Conservation (phyloP, 2,888 invertebrate species). For the Chloroclystis v-ata region DNA sequence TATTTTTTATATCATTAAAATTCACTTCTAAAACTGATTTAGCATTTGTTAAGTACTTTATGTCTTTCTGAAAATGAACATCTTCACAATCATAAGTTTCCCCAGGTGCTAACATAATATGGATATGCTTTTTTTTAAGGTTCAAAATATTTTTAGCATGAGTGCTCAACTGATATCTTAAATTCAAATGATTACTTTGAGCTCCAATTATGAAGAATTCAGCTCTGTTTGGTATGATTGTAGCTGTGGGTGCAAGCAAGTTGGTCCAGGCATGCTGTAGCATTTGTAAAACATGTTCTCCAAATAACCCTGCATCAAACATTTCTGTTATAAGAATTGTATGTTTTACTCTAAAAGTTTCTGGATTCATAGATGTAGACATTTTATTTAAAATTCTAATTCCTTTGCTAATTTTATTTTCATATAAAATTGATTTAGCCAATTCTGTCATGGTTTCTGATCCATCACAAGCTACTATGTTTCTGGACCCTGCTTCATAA, state of each 20-base stretch:
- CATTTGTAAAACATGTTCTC: slow-evolving; percentile 83
- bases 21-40: slow-evolving; percentile 76
- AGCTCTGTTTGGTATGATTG: slow-evolving; percentile 80
- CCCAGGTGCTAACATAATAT: slow-evolving; percentile 41
- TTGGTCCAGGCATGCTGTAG: slow-evolving; percentile 83
- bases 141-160: slow-evolving; percentile 47
- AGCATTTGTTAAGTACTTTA: slow-evolving; percentile 79
- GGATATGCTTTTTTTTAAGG: slow-evolving; percentile 31
- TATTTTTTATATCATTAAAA: slow-evolving; percentile 78
- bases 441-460: slow-evolving; percentile 81
- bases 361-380: slow-evolving; percentile 76
- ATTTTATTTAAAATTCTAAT: slow-evolving; percentile 77
- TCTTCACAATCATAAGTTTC: slow-evolving; percentile 85
- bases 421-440: slow-evolving; percentile 62
- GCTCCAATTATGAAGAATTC: slow-evolving; percentile 81
- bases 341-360: slow-evolving; percentile 75
- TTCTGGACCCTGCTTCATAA: slow-evolving; percentile 68
- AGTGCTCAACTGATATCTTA: slow-evolving; percentile 61
- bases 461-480: slow-evolving; percentile 83
- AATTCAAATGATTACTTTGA: slow-evolving; percentile 72
- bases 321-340: slow-evolving; percentile 85
- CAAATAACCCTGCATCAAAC: slow-evolving; percentile 88
- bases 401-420: slow-evolving; percentile 69
- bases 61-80: slow-evolving; percentile 74
- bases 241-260: slow-evolving; percentile 69